A percentile compares a stretch with the other conserved stretches of the same genome.
Conservation (phyloP, 2,113 vertebrate genomes). For the Spea multiplicata region DNA sequence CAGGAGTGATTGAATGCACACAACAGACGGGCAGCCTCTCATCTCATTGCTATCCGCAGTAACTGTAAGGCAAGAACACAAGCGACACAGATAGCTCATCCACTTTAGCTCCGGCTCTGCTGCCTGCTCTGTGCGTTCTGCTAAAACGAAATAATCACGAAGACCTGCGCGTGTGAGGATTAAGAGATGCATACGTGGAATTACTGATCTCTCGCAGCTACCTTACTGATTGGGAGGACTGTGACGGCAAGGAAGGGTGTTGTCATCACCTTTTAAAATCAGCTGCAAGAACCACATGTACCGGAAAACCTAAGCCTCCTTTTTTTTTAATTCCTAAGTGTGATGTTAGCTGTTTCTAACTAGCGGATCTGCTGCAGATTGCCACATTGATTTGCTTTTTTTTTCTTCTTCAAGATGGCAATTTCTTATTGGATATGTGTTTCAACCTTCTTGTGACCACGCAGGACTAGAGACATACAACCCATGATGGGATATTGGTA, state of each 20-base stretch:
- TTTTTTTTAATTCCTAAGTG: neutral
- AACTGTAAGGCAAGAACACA: constrained; percentile 48
- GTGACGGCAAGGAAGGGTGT: constrained; percentile 18
- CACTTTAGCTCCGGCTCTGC: constrained; percentile 1
- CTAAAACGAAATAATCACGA: neutral
- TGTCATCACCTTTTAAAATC: constrained; percentile 11
- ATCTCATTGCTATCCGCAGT: constrained; percentile 39
- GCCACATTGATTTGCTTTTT: constrained; percentile 74
- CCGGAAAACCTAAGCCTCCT: neutral
- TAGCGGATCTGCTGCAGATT: constrained; percentile 69
- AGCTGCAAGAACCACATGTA: constrained; percentile 33
- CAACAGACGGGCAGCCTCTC: constrained; percentile 43
- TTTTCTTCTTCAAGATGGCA: constrained; percentile 20
- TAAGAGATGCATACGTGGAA: neutral
- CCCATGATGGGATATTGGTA: constrained; percentile 3
- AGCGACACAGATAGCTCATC: constrained; percentile 30
- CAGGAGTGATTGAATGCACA: constrained; percentile 25
- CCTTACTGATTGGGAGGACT: constrained; percentile 17
- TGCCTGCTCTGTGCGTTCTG: neutral
- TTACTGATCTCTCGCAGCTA: neutral
- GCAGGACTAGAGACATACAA: neutral
- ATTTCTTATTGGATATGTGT: neutral
- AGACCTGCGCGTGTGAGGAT: neutral
- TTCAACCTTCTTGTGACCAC: constrained; percentile 2
- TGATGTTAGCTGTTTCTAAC: constrained; percentile 38